Evolutionary conservation across 1,140 invertebrate species (phyloP).

Genomic region (Anadara kagoshimensis): DNA sequence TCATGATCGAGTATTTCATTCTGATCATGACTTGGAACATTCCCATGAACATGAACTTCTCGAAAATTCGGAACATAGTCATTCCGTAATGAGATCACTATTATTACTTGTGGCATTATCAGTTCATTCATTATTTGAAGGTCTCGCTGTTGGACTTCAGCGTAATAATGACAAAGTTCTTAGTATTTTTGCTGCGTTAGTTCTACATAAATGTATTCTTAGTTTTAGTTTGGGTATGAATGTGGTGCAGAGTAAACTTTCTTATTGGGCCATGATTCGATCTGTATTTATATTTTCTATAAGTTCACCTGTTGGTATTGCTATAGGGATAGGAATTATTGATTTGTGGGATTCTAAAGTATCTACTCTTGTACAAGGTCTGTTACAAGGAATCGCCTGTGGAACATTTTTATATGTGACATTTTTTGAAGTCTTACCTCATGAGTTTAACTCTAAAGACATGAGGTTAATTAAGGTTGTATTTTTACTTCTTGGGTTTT

Average conservation of each 20-base stretch:
- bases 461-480: conserved; percentile 63
- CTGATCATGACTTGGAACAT: not conserved
- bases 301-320: conserved; percentile 82
- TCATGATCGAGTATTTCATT: too few relatives aligned
- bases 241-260: conserved; percentile 80
- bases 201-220: conserved; percentile 80
- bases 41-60: conserved; percentile 18
- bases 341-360: conserved; percentile 67
- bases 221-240: conserved; percentile 80
- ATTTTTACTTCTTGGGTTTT: conserved; percentile 64
- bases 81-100: conserved; percentile 74
- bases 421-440: conserved; percentile 90
- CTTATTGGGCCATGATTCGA: conserved; percentile 71
- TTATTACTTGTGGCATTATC: conserved; percentile 81
- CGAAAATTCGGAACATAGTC: conserved; percentile 50
- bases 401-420: conserved; percentile 95
- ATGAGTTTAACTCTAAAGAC: conserved; percentile 70
- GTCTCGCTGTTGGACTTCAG: conserved; percentile 86
- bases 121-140: conserved; percentile 86
- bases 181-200: conserved; percentile 77
- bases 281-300: conserved; percentile 77
- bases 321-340: conserved; percentile 75
- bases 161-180: conserved; percentile 59
- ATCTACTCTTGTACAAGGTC: conserved; percentile 74
- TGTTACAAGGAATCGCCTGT: conserved; percentile 83